These are phyloP conservation scores for Dolichomitus sp. DNA, from an alignment of 2,888 invertebrate genomes.

Conservation along the genomic window DNA sequence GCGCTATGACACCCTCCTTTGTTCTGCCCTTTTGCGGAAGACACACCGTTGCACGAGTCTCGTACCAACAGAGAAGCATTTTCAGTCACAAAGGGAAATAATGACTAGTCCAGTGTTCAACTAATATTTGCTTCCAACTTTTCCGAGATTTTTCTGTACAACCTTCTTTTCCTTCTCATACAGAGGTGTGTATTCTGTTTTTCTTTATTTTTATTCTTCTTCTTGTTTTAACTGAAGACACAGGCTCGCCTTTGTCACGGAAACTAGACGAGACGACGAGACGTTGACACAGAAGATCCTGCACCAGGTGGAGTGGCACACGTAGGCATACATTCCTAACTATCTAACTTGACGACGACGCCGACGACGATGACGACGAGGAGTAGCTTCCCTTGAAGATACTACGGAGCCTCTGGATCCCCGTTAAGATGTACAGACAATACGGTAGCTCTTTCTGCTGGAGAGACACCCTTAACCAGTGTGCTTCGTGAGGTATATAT, in stretches of 20 bases:
- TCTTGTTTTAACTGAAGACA: constrained; percentile 42
- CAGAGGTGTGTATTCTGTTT: constrained; percentile 10
- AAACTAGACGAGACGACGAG: constrained; percentile 53
- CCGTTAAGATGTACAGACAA: constrained; percentile 46
- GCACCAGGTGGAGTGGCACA: constrained; percentile 49
- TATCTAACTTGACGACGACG: constrained; percentile 44
- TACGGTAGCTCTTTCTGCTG: constrained; percentile 49
- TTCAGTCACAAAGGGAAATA: constrained; percentile 81
- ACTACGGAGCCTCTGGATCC: constrained; percentile 24
- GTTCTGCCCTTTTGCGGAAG: constrained; percentile 80
- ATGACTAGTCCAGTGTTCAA: constrained; percentile 84
- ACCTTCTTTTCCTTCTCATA: not conserved
- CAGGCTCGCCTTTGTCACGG: constrained; percentile 54
- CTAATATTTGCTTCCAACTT: constrained; percentile 84
- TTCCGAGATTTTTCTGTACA: constrained; percentile 73
- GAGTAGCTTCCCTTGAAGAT: constrained; percentile 52
- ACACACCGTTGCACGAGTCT: constrained; percentile 62
- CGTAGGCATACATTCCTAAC: constrained; percentile 49
- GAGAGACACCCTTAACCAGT: constrained; percentile 60
- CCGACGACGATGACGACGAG: constrained; percentile 35
- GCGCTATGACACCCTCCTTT: constrained; percentile 80
- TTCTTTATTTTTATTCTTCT: constrained; percentile 17
- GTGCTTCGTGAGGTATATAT: constrained; percentile 57
- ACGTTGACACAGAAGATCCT: constrained; percentile 62
- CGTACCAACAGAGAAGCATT: constrained; percentile 61